Percentiles rank a stretch among this genome's conserved stretches.
Conservation (phyloP, 1,140 invertebrate species). For the Lasioglossum baleicum region DNA sequence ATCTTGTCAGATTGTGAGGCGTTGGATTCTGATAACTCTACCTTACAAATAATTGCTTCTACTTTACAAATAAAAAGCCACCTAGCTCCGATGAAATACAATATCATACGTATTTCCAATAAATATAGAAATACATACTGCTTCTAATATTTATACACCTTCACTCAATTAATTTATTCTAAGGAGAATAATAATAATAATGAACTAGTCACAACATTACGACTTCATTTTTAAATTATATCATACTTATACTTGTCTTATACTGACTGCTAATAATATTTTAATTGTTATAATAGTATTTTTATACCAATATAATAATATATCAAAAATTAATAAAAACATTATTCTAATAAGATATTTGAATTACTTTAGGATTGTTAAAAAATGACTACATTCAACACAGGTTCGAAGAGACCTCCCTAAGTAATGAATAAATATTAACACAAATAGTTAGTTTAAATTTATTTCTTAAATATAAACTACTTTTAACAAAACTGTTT, state of each 20-base stretch:
- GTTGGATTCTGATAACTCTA: constrained; percentile 8
- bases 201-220: no score
- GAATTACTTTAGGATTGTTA: not conserved
- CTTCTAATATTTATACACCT: no score
- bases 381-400: not conserved
- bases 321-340: not conserved
- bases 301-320: not conserved
- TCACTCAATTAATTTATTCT: no score
- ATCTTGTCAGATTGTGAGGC: constrained; percentile 44
- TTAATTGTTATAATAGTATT: not conserved
- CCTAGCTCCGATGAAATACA: not conserved
- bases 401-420: no score
- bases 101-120: not conserved
- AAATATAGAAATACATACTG: not conserved
- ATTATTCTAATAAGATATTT: not conserved
- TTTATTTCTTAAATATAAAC: not conserved
- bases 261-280: not conserved
- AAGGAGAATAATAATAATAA: no score
- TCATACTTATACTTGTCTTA: not conserved
- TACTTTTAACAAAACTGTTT: not conserved
- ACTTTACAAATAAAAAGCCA: no score
- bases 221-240: not conserved
- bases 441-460: not conserved
- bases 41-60: not conserved
- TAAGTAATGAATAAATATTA: not conserved